Base-by-base conservation (phyloP, 2,113 vertebrate genomes). In the Pandion haliaetus region DNA sequence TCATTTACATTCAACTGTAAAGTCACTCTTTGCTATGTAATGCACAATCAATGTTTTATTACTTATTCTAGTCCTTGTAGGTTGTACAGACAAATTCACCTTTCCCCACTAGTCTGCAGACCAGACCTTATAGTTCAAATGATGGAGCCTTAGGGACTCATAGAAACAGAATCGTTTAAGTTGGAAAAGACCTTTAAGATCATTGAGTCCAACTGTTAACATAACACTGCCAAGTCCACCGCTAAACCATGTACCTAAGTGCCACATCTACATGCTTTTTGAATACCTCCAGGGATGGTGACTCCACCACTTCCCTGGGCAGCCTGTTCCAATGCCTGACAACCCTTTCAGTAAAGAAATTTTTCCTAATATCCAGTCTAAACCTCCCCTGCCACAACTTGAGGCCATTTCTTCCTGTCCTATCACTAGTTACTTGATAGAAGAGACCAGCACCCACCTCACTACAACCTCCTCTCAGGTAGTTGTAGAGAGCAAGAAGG, bases 341-440 rank as follows among this genome's bases (percentile, higher is more conserved):
- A 15, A 50, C 17, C 4, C 2, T 34, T 17, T 42, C 0, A 2
- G 9, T 40, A 29, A 66, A 36, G 4, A 38, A 73, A 4, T 16
- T 49, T 81, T 82, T 73, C 24, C 18, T 29, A 1, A 69, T 73
- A 19, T 12, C 10, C 10, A 54, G 1, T 9, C 9, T 82, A 83
- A 91, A 36, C 6, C 3, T 55, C 5, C 16, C 11, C 19, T 47
- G 36, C 6, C 0, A 0, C 8, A 17, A 12, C n/a, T 26, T 65
- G 38, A 69, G 49, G 24, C 6, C 2, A 1, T 50, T 63, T 73
- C 5, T 2, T 63, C 49, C 50, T 9, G 2, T 38, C 5, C 15
- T 45, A 8, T 36, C 0, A 1, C 45, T 55, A 32, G 10, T 70
- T 23, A 32, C 40, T 3, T 32, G 17, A 9, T 8, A 88, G 5